phyloP scores from a whole-genome alignment of 2,113 vertebrate species.

The Seriola aureovittata region DNA sequence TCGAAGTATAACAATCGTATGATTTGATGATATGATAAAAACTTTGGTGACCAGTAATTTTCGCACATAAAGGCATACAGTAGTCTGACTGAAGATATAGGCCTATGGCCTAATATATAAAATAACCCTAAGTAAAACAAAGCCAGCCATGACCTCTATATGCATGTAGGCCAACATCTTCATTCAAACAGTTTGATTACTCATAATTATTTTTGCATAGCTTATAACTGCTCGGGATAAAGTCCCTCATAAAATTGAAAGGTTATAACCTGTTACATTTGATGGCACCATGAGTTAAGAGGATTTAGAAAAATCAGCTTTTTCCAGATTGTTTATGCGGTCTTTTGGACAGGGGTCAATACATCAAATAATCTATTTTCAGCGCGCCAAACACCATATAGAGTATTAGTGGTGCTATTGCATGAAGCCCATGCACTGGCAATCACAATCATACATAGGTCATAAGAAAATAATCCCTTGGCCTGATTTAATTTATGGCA shows the following conservation, averaged over 20 bases:
- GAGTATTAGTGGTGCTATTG: conserved; percentile 10
- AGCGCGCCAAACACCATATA: conserved; percentile 7
- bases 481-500: not conserved
- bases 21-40: no score
- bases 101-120: no score
- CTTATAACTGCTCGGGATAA: not conserved
- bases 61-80: no score
- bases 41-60: no score
- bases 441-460: conserved; percentile 10
- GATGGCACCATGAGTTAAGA: conserved; percentile 50
- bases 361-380: conserved; percentile 38
- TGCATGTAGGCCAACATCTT: no score
- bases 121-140: no score
- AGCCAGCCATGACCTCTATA: no score
- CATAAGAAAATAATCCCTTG: conserved; percentile 18
- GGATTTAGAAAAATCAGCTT: conserved; percentile 67
- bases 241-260: not conserved
- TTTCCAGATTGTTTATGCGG: conserved; percentile 58
- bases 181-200: not conserved
- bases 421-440: not conserved
- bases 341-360: not conserved
- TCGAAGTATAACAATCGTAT: no score
- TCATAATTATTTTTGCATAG: not conserved
- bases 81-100: no score
- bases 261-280: conserved; percentile 17